Conservation (phyloP, 1,140 invertebrate species). For the Drosophila hydei region DNA sequence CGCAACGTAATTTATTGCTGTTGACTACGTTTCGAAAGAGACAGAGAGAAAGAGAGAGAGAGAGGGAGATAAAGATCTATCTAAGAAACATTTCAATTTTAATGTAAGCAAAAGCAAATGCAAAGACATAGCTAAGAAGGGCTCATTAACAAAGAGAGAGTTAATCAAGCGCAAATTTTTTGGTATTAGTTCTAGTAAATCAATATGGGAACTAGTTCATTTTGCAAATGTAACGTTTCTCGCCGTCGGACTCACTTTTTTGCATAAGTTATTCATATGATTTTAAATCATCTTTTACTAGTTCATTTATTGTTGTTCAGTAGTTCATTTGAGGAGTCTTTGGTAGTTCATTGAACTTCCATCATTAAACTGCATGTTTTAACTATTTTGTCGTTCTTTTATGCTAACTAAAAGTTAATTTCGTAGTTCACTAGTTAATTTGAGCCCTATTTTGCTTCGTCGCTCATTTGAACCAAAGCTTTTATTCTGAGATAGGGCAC, state of each 20-base stretch:
- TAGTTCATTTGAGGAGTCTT: neutral
- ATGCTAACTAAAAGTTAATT: neutral
- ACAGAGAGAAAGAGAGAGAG: neutral
- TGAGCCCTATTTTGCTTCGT: no score
- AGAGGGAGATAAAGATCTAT: conserved; percentile 2
- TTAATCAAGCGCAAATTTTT: no score
- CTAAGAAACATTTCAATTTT: conserved; percentile 19
- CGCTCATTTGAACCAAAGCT: no score
- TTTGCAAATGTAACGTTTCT: no score
- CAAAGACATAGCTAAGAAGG: conserved; percentile 2
- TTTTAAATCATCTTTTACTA: no score
- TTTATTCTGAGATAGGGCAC: no score
- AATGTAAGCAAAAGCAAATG: conserved; percentile 17
- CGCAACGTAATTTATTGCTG: conserved; percentile 49
- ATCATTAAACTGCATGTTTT: neutral
- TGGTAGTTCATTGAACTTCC: neutral
- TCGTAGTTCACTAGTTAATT: neutral
- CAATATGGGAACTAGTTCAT: no score
- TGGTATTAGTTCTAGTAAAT: no score
- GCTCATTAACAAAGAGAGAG: no score
- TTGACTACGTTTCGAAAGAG: neutral
- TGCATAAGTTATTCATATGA: no score
- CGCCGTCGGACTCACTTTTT: no score
- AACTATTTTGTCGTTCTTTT: neutral
- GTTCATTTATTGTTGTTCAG: neutral